A percentile compares a stretch with the other conserved stretches of the same genome.
phyloP scores from a whole-genome alignment of 2,797 vertebrate genomes.

The Meriones psammophilus region DNA sequence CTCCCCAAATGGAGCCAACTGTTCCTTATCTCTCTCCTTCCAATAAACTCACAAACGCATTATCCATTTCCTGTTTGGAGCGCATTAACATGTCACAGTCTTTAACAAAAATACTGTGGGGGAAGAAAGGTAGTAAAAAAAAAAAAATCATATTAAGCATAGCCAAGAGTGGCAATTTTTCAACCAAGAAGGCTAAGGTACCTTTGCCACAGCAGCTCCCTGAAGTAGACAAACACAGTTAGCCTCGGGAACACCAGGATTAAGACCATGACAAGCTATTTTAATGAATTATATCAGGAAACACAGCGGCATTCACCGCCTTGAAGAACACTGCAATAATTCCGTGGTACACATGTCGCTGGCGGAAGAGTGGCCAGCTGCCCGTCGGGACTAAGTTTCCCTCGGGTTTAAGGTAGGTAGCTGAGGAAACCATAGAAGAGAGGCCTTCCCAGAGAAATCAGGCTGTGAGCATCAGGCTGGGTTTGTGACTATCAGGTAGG shows the following conservation, averaged over 20 bases:
- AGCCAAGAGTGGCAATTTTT: slow-evolving; percentile 57
- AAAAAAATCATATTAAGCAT: slow-evolving; percentile 3
- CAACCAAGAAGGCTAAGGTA: slow-evolving; percentile 10
- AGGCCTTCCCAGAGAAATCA: background rate
- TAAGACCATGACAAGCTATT: slow-evolving; percentile 68
- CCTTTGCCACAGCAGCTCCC: slow-evolving; percentile 10
- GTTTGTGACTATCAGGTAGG: background rate
- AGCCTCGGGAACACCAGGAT: slow-evolving; percentile 53
- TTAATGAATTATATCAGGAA: slow-evolving; percentile 77
- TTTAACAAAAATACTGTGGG: slow-evolving; percentile 58
- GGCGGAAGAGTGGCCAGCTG: background rate
- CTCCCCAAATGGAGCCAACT: background rate
- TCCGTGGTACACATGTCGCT: background rate
- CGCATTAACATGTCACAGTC: background rate
- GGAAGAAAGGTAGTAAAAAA: slow-evolving; percentile 25
- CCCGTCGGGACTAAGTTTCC: background rate
- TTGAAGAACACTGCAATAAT: slow-evolving; percentile 46
- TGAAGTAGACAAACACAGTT: slow-evolving; percentile 70
- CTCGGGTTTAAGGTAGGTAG: background rate
- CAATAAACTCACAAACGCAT: slow-evolving; percentile 31
- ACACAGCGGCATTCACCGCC: slow-evolving; percentile 34
- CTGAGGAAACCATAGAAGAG: background rate
- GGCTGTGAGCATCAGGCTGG: background rate
- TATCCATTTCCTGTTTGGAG: slow-evolving; percentile 26
- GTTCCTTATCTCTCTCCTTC: background rate